Evolutionary conservation across 2,113 vertebrate genomes (phyloP).

Genomic region (Anser brachyrhynchus): DNA sequence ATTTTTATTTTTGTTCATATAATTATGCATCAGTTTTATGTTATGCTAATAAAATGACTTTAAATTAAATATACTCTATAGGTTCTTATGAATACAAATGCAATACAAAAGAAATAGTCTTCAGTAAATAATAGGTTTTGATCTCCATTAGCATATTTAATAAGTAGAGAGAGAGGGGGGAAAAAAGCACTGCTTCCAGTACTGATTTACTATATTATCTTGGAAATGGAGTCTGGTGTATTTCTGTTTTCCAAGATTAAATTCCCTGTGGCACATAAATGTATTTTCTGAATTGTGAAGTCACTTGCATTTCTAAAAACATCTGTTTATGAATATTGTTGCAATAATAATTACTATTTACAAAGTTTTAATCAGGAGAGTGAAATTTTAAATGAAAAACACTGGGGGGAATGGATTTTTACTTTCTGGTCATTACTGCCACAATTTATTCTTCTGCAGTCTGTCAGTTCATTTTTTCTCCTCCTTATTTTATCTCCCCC

Average conservation of each 20-base stretch:
- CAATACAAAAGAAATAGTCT: neutral
- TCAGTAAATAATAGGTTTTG: conserved; percentile 36
- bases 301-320: conserved; percentile 63
- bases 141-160: conserved; percentile 41
- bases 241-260: conserved; percentile 50
- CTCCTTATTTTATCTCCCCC: neutral
- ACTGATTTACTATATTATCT: neutral
- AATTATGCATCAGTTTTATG: neutral
- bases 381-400: conserved; percentile 34
- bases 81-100: conserved; percentile 28
- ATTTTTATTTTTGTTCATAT: neutral
- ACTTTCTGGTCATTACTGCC: conserved; percentile 20
- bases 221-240: conserved; percentile 11
- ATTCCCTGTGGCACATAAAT: conserved; percentile 14
- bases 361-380: conserved; percentile 54
- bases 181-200: neutral
- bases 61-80: neutral
- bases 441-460: neutral
- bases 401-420: conserved; percentile 36
- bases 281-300: conserved; percentile 28
- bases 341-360: conserved; percentile 69
- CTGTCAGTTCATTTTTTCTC: neutral
- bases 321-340: conserved; percentile 67
- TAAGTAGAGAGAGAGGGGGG: neutral
- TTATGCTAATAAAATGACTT: neutral